Evolutionary conservation across 2,113 vertebrate genomes (phyloP).

Genomic region (Sphaerodactylus townsendi): DNA sequence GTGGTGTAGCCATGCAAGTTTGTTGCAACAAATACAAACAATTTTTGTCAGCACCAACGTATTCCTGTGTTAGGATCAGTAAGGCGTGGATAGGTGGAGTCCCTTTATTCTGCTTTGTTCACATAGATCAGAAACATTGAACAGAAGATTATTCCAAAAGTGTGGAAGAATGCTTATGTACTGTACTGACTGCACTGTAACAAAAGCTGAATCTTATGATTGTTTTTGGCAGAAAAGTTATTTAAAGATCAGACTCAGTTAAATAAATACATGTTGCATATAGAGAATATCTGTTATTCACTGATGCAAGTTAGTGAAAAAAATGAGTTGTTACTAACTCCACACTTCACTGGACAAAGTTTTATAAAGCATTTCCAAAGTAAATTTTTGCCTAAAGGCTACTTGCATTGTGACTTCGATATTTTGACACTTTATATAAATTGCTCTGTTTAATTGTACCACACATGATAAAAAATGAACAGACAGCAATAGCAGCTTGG

Average conservation of each 20-base stretch:
- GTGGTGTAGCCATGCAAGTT: too few relatives aligned
- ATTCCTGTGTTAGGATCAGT: too few relatives aligned
- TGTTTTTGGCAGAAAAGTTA: neutral
- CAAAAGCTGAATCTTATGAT: neutral
- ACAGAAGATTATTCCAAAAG: neutral
- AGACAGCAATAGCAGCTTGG: too few relatives aligned
- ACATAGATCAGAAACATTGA: neutral
- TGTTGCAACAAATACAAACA: too few relatives aligned
- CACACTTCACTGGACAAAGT: neutral
- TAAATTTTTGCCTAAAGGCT: too few relatives aligned
- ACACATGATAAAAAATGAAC: neutral
- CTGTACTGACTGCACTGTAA: neutral
- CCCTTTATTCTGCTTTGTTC: neutral
- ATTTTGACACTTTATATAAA: neutral
- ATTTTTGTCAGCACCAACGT: too few relatives aligned
- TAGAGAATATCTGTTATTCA: neutral
- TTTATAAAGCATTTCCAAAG: neutral
- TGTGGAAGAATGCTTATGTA: neutral
- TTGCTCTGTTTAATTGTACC: neutral
- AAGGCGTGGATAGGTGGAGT: neutral
- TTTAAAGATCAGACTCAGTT: neutral
- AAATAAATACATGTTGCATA: neutral
- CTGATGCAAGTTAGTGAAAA: neutral
- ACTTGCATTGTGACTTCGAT: too few relatives aligned
- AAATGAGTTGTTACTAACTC: neutral